A percentile compares a stretch with the other conserved stretches of the same genome.
These are phyloP conservation scores for Drosophila repleta DNA, from an alignment of 1,140 invertebrate genomes.

Conservation along the genomic window DNA sequence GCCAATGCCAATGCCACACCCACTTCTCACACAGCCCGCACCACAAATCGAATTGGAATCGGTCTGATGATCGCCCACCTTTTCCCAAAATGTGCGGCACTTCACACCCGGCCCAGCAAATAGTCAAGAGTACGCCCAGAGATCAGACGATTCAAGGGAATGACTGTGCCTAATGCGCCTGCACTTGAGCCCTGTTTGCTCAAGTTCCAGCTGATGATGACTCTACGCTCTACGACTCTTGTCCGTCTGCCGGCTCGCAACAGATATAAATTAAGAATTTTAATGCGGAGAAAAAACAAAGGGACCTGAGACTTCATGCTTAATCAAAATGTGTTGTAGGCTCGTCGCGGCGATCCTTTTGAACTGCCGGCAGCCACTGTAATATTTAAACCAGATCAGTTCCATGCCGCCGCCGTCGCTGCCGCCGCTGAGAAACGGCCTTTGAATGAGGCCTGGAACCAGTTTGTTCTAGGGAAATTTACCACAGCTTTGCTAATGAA, in stretches of 20 bases:
- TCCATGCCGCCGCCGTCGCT: slow-evolving; percentile 45
- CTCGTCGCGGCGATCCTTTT: slow-evolving; percentile 64
- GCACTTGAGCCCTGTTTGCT: slow-evolving; percentile 66
- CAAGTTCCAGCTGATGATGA: slow-evolving; percentile 66
- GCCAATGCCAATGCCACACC: slow-evolving; percentile 48
- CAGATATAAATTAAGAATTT: slow-evolving; percentile 77
- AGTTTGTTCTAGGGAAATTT: slow-evolving; percentile 63
- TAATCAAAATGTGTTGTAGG: slow-evolving; percentile 77
- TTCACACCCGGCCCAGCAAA: slow-evolving; percentile 66
- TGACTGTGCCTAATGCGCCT: slow-evolving; percentile 75
- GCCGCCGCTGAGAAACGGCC: slow-evolving; percentile 6
- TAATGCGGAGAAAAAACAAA: slow-evolving; percentile 76
- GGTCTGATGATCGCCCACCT: slow-evolving; percentile 65
- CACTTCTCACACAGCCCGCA: slow-evolving; percentile 60
- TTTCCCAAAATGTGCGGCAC: slow-evolving; percentile 67
- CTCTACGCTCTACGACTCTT: slow-evolving; percentile 24
- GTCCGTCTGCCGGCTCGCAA: slow-evolving; percentile 21
- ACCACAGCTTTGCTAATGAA: slow-evolving; percentile 77
- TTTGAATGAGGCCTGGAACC: slow-evolving; percentile 30
- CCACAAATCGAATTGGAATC: slow-evolving; percentile 42
- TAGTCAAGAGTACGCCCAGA: slow-evolving; percentile 21
- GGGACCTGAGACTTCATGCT: slow-evolving; percentile 69
- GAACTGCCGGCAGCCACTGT: slow-evolving; percentile 69
- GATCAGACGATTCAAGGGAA: slow-evolving; percentile 49
- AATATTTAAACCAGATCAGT: slow-evolving; percentile 79